Conservation (phyloP, 2,888 invertebrate genomes). For the Oligia fasciuncula region DNA sequence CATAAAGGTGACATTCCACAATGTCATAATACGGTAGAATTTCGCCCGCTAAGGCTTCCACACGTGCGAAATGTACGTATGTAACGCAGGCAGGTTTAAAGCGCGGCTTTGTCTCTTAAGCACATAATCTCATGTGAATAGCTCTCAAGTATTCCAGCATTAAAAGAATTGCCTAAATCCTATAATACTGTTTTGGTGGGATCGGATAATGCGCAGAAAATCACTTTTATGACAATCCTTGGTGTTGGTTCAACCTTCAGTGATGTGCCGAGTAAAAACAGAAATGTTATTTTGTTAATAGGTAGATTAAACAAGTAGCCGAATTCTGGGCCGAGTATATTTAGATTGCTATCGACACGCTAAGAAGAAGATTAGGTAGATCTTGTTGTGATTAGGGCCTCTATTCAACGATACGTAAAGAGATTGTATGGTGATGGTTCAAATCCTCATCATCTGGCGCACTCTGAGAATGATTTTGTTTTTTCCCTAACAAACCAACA, state of each 20-base stretch:
- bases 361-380: no score
- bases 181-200: slow-evolving; percentile 33
- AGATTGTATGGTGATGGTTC: background rate
- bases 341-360: no score
- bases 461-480: background rate
- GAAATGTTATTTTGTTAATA: background rate
- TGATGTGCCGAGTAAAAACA: background rate
- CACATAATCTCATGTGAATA: slow-evolving; percentile 57
- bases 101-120: slow-evolving; percentile 50
- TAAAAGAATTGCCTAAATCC: slow-evolving; percentile 56
- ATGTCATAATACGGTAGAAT: slow-evolving; percentile 40
- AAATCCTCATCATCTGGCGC: background rate
- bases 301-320: no score
- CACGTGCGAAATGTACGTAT: slow-evolving; percentile 25
- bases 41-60: slow-evolving; percentile 14
- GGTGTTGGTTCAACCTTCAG: background rate
- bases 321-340: no score
- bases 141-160: slow-evolving; percentile 42
- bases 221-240: slow-evolving; percentile 20
- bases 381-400: background rate
- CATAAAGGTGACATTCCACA: slow-evolving; percentile 45
- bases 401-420: no score
- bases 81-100: slow-evolving; percentile 50
- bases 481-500: background rate
- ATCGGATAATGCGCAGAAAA: slow-evolving; percentile 32